Base-by-base conservation (phyloP, 2,888 invertebrate species). In the Eledona agricola region DNA sequence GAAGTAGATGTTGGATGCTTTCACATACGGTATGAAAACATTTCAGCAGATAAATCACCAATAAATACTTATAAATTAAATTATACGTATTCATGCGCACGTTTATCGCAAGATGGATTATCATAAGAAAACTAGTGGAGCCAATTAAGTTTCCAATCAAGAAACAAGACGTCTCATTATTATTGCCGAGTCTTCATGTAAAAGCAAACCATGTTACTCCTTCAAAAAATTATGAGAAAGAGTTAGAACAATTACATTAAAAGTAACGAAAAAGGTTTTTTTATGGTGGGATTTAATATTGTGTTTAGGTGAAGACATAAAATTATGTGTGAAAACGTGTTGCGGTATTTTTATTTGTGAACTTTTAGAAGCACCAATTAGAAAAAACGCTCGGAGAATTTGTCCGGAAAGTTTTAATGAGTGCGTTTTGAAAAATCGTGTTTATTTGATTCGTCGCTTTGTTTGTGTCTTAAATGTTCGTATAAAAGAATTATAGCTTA, bases 401-500 rank as follows among this genome's bases (percentile, higher is more conserved):
- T n/a, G n/a, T n/a, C n/a, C n/a, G n/a, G n/a, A 34, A 34, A 34
- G 1, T 17, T 34, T 11, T 13, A n/a, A 34, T 40, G 10, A 46
- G 25, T 17, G 9, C 11, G 10, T 22, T n/a, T 10, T 37, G 13
- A 49, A 52, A 58, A 57, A 50, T 42, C 22, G 51, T 60, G 62
- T 62, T 62, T 60, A 53, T 62, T 59, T 49, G 51, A 57, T 60
- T 60, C 28, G 46, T 49, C 13, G 29, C 37, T 20, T 31, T 49
- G 37, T 50, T 52, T 29, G 19, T 15, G 16, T 15, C 42, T 34
- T 46, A 28, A 52, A 34, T 25, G 19, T 25, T 22, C 34, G 47
- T 38, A 38, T 42, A 45, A 62, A 62, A 63, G 62, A 64, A 59
- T 62, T 59, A 62, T 64, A 52, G 57, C 60, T 64, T 64, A 55